A percentile compares a stretch with the other conserved stretches of the same genome.
These are phyloP conservation scores for Tachycineta bicolor DNA, from an alignment of 2,113 vertebrate species.

Conservation along the genomic window DNA sequence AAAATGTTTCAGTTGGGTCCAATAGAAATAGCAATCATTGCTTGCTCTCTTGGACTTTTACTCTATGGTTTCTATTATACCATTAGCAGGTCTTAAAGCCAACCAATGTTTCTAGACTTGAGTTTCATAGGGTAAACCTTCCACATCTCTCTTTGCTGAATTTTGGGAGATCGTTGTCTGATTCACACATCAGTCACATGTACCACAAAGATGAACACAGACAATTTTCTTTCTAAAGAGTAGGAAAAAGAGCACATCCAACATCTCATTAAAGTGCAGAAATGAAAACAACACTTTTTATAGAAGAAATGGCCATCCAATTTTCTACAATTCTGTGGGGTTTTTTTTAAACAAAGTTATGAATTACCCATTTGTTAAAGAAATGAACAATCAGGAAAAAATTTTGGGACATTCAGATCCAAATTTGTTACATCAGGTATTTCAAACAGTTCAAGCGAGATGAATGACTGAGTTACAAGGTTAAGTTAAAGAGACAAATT, in stretches of 20 bases:
- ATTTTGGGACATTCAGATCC: background rate
- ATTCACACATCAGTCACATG: background rate
- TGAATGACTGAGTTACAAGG: background rate
- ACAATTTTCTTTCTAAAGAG: background rate
- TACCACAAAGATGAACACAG: background rate
- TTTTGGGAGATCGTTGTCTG: background rate
- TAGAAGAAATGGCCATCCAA: background rate
- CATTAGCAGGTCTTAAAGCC: background rate
- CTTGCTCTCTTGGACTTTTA: background rate
- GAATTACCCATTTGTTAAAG: background rate
- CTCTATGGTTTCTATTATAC: background rate
- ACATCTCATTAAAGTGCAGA: background rate
- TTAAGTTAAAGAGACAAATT: background rate
- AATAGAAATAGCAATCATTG: background rate
- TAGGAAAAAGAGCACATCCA: background rate
- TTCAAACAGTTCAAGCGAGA: background rate
- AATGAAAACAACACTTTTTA: background rate
- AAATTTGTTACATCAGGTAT: background rate
- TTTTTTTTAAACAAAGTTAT: background rate
- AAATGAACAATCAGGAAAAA: background rate
- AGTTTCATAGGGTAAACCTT: background rate
- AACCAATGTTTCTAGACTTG: background rate
- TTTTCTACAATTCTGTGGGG: background rate
- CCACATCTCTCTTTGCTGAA: background rate
- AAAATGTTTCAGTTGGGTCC: background rate